Evolutionary conservation across 2,113 vertebrate genomes (phyloP).

Genomic region (Melanotaenia duboulayi): DNA sequence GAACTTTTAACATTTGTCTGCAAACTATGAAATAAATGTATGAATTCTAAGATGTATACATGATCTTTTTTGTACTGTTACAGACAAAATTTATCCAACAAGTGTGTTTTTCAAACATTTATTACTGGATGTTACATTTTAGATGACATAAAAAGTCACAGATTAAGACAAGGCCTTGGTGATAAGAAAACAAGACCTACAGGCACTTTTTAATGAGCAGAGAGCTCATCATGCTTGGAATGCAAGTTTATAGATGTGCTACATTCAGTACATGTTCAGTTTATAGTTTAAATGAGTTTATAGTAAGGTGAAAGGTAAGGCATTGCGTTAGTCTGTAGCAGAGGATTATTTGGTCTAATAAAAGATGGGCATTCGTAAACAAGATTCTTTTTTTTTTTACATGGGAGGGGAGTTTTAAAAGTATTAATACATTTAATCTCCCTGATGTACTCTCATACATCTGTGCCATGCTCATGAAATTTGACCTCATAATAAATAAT

Average conservation of each 20-base stretch:
- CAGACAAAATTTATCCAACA: not conserved
- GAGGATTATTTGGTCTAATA: constrained; percentile 38
- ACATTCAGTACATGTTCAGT: constrained; percentile 56
- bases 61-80: not conserved
- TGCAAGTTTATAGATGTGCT: constrained; percentile 29
- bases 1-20: not conserved
- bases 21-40: not conserved
- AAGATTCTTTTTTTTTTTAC: constrained; percentile 12
- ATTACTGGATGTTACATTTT: constrained; percentile 62
- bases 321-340: constrained; percentile 46
- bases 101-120: constrained; percentile 38
- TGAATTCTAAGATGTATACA: not conserved
- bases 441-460: constrained; percentile 31
- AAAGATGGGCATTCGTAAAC: constrained; percentile 12
- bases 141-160: constrained; percentile 42
- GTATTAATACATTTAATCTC: constrained; percentile 20
- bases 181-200: constrained; percentile 59
- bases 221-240: constrained; percentile 52
- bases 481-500: not conserved
- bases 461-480: constrained; percentile 2
- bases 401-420: constrained; percentile 6
- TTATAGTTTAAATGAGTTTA: not conserved
- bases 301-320: constrained; percentile 65
- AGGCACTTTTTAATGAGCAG: constrained; percentile 71
- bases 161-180: constrained; percentile 44